Base-by-base conservation (phyloP, 2,888 invertebrate genomes). In the Zygaena filipendulae region DNA sequence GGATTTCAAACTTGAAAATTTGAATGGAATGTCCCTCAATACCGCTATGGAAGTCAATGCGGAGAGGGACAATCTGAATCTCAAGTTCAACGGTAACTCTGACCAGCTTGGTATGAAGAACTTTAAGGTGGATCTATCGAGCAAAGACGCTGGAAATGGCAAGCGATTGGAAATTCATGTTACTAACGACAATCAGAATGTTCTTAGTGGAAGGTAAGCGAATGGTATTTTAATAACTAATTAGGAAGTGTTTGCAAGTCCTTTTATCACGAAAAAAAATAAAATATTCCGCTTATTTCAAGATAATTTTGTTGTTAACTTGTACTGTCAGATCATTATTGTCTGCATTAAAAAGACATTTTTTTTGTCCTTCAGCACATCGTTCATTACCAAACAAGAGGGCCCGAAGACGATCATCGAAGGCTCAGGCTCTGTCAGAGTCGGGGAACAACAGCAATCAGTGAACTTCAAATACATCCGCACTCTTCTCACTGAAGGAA, bases 381-480 rank as follows among this genome's bases (percentile, higher is more conserved):
- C 82, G 3, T 91, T 87, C 60, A 84, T 84, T 34, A 82, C 86
- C 35, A 87, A 88, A 39, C 85, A 87, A 32, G 89, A 90, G 54
- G 86, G 84, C 16, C 84, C 84, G 8, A 90, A 90, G 54, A 80
- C 83, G 27, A 86, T 88, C 29, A 74, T 91, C 4, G 91, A 92
- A 54, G 92, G 91, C 1, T 86, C 85, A 4, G 92, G 92, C 1
- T 84, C 83, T 21, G 71, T 91, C 9, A 87, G 86, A 45, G 77
- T 88, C n/a, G 82, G 84, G 29, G 87, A 88, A 2, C 83, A 87
- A 29, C 81, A 84, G 33, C 85, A 86, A 40, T 84, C 85, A 8
- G 86, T 87, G 1, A 88, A 85, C 57, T 91, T 92, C 68, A 90
- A 90, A 45, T 86, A 87, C 47, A 86, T 86, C 32, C 80, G 84